Percentiles rank a stretch among this genome's conserved stretches.
Conservation (phyloP, 2,888 invertebrate species). For the Xanthorhoe spadicearia region DNA sequence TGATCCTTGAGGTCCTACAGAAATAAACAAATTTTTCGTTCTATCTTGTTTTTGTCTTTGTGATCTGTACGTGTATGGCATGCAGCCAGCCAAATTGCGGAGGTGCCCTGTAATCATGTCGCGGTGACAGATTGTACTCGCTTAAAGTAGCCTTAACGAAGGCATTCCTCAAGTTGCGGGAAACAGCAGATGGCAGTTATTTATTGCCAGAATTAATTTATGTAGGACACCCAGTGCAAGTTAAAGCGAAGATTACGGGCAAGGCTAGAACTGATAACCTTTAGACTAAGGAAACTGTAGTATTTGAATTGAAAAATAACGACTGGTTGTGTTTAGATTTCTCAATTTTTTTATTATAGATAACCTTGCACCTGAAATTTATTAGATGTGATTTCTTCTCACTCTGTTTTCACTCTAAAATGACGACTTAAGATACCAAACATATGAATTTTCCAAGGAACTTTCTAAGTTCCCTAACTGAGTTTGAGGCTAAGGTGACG, state of each 20-base stretch:
- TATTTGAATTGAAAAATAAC: neutral
- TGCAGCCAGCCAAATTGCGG: constrained; percentile 20
- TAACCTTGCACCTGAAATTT: too few relatives aligned
- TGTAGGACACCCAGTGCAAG: neutral
- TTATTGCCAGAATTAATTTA: neutral
- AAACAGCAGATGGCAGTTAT: neutral
- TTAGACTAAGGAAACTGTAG: neutral
- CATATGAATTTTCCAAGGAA: too few relatives aligned
- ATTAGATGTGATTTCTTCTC: too few relatives aligned
- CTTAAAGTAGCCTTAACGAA: constrained; percentile 16
- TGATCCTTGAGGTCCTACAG: too few relatives aligned
- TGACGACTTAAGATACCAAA: too few relatives aligned
- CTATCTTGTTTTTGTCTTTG: constrained; percentile 1
- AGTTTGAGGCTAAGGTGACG: too few relatives aligned
- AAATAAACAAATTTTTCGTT: too few relatives aligned
- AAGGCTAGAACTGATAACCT: neutral
- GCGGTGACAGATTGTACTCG: constrained; percentile 8
- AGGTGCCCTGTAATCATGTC: constrained; percentile 16
- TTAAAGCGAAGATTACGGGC: neutral
- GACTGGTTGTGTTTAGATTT: too few relatives aligned
- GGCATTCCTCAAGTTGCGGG: neutral
- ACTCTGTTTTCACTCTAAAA: too few relatives aligned
- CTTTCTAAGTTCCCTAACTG: too few relatives aligned
- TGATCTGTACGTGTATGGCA: constrained; percentile 6
- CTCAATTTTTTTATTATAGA: too few relatives aligned